phyloP scores from a whole-genome alignment of 2,113 vertebrate genomes.

The Myrmecophaga tridactyla region DNA sequence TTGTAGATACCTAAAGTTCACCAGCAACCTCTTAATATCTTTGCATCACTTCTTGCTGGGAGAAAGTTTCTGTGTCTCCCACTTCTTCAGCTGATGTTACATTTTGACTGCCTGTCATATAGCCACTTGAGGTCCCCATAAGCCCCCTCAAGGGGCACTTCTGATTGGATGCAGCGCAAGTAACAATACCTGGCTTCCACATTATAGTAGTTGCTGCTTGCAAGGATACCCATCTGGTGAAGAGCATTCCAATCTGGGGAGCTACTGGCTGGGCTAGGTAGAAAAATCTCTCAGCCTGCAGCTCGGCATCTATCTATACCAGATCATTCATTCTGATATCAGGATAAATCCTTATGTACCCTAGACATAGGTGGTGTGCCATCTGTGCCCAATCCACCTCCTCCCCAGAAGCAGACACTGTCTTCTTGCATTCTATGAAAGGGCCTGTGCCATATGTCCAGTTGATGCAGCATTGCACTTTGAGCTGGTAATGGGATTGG shows the following conservation, averaged over 20 bases:
- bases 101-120: too few relatives aligned
- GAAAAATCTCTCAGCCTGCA: constrained; percentile 96
- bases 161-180: too few relatives aligned
- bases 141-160: too few relatives aligned
- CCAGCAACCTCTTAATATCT: too few relatives aligned
- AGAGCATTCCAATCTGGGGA: constrained; percentile 91
- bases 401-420: constrained; percentile 92
- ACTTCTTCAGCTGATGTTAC: too few relatives aligned
- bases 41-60: too few relatives aligned
- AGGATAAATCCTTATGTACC: constrained; percentile 97
- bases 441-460: constrained; percentile 98
- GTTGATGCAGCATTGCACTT: constrained; percentile 97
- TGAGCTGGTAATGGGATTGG: constrained; percentile 98
- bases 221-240: too few relatives aligned
- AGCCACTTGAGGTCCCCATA: too few relatives aligned
- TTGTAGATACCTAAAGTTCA: too few relatives aligned
- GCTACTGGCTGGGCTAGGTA: constrained; percentile 96
- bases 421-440: constrained; percentile 96
- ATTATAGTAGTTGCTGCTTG: too few relatives aligned
- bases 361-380: constrained; percentile 96
- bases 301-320: constrained; percentile 94
- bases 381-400: constrained; percentile 99
- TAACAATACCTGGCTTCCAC: too few relatives aligned
- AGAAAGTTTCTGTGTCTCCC: too few relatives aligned
- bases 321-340: constrained; percentile 97